Evolutionary conservation across 2,113 vertebrate species (phyloP).

Genomic region (human): GRCh38 chr16:78295001-78295500

Average conservation of each 20-base stretch:
- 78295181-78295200: neutral
- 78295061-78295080: neutral
- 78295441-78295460: no score
- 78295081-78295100: neutral
- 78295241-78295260: neutral
- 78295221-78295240: neutral
- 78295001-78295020: neutral
- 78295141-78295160: neutral
- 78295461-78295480: no score
- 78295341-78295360: neutral
- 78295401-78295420: accelerated
- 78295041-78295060: neutral
- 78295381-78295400: neutral
- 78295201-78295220: neutral
- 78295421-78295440: neutral
- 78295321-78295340: neutral
- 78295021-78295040: neutral
- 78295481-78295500: no score
- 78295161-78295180: neutral
- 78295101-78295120: neutral
- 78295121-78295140: neutral
- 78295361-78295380: neutral
- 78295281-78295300: neutral
- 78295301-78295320: no score
- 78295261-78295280: neutral